A percentile compares a stretch with the other conserved stretches of the same genome.
Conservation (phyloP, 2,888 invertebrate species). For the Alsophila aescularia region DNA sequence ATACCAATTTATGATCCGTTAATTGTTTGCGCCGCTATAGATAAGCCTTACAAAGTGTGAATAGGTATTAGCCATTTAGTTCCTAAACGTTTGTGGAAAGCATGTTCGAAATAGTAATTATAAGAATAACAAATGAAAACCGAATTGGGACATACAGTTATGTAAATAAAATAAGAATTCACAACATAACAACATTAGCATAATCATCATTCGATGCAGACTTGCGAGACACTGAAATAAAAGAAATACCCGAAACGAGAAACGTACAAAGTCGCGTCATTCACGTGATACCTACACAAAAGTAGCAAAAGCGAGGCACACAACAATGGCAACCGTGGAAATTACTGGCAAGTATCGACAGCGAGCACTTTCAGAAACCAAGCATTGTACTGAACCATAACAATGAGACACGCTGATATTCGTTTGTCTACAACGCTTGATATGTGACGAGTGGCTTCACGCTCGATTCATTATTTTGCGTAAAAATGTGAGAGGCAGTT, state of each 20-base stretch:
- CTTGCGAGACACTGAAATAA: constrained; percentile 20
- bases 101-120: constrained; percentile 1
- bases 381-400: constrained; percentile 51
- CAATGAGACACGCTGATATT: constrained; percentile 50
- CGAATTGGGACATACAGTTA: neutral
- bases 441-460: constrained; percentile 3
- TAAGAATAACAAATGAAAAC: neutral
- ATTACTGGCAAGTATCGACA: constrained; percentile 62
- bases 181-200: constrained; percentile 13
- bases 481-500: constrained; percentile 27
- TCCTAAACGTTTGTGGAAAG: constrained; percentile 5
- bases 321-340: constrained; percentile 60
- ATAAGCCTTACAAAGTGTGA: constrained; percentile 68
- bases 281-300: constrained; percentile 58
- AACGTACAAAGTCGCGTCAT: constrained; percentile 51
- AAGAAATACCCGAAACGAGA: constrained; percentile 47
- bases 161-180: constrained; percentile 5
- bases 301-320: constrained; percentile 53
- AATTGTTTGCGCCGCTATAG: constrained; percentile 73
- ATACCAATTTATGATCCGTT: constrained; percentile 70
- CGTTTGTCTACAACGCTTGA: constrained; percentile 23
- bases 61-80: constrained; percentile 36
- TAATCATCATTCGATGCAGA: constrained; percentile 19
- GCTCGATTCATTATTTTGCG: constrained; percentile 10
- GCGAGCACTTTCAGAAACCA: constrained; percentile 58